Base-by-base conservation (phyloP, 2,797 vertebrate genomes). In the Acridotheres tristis region DNA sequence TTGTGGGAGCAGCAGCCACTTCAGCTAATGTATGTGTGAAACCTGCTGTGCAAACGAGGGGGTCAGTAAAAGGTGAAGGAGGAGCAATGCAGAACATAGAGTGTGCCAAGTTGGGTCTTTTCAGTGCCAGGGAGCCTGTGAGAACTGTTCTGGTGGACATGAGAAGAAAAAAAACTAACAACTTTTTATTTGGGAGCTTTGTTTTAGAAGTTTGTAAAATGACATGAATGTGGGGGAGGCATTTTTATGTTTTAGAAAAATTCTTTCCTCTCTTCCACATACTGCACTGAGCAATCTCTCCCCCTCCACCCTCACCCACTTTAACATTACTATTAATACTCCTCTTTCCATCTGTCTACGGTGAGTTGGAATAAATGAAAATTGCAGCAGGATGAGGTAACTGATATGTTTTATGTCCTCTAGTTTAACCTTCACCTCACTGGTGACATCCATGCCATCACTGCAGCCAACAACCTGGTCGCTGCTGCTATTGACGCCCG, bases 361-460 rank as follows among this genome's bases (percentile, higher is more conserved):
- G 67, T 91, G 86, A 93, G 91, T 75, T 92, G 87, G 86, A 94
- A 76, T 91, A 97, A 93, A 90, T 87, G 68, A 97, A 84, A 95
- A 84, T 88, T 85, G 68, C 85, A 91, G 61, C 51, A 90, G 79
- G 45, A 42, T 94, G 93, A 93, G 75, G 80, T 93, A 93, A 95
- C 62, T 55, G 88, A 53, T 95, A 65, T 51, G 45, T 50, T 85
- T 73, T 66, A n/a, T 93, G 74, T 96, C 85, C 93, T 97, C 34
- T 72, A 99, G 99, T 99, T 99, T 96, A 99, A 99, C 97, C 99
- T 99, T 76, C 99, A 99, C 95, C 99, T 99, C 90, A 99, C 99
- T 2, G 99, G 99, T 40, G 99, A 99, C 96, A 99, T 99, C 96
- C 99, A 99, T 7, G 99, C 99, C 96, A 99, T 99, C 97, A 99